Percentiles rank a stretch among this genome's conserved stretches.
Conservation (phyloP, 2,888 invertebrate genomes). For the Euplexia lucipara region DNA sequence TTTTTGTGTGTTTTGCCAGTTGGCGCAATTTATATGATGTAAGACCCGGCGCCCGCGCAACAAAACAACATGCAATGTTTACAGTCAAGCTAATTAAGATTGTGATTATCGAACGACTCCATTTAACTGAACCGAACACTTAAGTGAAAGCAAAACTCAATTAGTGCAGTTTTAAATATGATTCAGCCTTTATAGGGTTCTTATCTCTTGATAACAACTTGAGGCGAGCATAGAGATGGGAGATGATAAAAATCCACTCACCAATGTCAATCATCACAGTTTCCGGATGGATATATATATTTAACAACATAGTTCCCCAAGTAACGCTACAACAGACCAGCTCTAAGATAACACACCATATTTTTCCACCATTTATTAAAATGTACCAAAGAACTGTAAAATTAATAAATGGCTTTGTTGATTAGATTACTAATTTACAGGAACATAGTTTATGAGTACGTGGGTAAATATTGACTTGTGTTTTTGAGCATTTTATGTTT, state of each 20-base stretch:
- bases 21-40: slow-evolving; percentile 73
- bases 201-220: slow-evolving; percentile 1
- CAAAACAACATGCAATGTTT: slow-evolving; percentile 57
- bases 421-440: too few species aligned
- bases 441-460: too few species aligned
- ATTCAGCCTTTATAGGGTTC: not conserved
- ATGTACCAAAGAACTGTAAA: too few species aligned
- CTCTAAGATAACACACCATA: not conserved
- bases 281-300: slow-evolving; percentile 1
- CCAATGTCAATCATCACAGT: slow-evolving; percentile 2
- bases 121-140: slow-evolving; percentile 8
- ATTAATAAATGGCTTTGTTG: too few species aligned
- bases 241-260: not conserved
- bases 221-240: not conserved
- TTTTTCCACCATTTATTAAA: too few species aligned
- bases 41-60: slow-evolving; percentile 35
- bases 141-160: slow-evolving; percentile 28
- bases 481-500: too few species aligned
- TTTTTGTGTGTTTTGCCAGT: slow-evolving; percentile 81
- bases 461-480: too few species aligned
- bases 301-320: too few species aligned
- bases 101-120: slow-evolving; percentile 2
- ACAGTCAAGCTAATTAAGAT: slow-evolving; percentile 14
- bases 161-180: not conserved
- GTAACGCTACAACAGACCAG: not conserved